Percentiles rank a stretch among this genome's conserved stretches.
Evolutionary conservation across 2,888 invertebrate species (phyloP).

Genomic region (Toxonevra muliebris): DNA sequence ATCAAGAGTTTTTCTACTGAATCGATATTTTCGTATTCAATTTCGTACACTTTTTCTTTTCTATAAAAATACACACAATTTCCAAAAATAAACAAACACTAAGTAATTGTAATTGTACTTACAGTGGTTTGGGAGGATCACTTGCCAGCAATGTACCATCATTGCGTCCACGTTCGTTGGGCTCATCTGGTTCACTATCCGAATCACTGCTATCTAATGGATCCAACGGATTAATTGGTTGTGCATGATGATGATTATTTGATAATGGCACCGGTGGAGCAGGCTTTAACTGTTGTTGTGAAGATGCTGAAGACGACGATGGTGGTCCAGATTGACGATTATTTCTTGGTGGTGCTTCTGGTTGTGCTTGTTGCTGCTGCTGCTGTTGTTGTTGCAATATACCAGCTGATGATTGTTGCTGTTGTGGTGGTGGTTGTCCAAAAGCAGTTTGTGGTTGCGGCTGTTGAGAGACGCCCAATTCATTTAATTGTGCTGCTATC

Average conservation of each 20-base stretch:
- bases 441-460: slow-evolving; percentile 61
- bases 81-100: slow-evolving; percentile 10
- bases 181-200: slow-evolving; percentile 84
- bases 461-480: slow-evolving; percentile 78
- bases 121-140: slow-evolving; percentile 97
- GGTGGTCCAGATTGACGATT: slow-evolving; percentile 64
- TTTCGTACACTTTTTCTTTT: background rate
- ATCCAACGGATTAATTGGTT: slow-evolving; percentile 70
- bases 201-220: slow-evolving; percentile 79
- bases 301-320: slow-evolving; percentile 48
- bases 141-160: slow-evolving; percentile 96
- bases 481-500: slow-evolving; percentile 94
- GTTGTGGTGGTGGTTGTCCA: slow-evolving; percentile 41
- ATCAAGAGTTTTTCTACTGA: too few species aligned
- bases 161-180: slow-evolving; percentile 81
- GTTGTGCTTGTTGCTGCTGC: slow-evolving; percentile 67
- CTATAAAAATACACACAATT: background rate
- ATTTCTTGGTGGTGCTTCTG: slow-evolving; percentile 77
- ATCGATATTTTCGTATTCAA: background rate
- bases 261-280: slow-evolving; percentile 61
- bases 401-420: slow-evolving; percentile 34
- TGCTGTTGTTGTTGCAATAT: slow-evolving; percentile 41
- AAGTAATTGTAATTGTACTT: slow-evolving; percentile 66
- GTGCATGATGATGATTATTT: slow-evolving; percentile 64
- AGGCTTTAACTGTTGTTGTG: slow-evolving; percentile 52